Evolutionary conservation across 1,140 invertebrate genomes (phyloP), one percentile per base, ranked within the genome.

Genomic region (Conus ventricosus): DNA sequence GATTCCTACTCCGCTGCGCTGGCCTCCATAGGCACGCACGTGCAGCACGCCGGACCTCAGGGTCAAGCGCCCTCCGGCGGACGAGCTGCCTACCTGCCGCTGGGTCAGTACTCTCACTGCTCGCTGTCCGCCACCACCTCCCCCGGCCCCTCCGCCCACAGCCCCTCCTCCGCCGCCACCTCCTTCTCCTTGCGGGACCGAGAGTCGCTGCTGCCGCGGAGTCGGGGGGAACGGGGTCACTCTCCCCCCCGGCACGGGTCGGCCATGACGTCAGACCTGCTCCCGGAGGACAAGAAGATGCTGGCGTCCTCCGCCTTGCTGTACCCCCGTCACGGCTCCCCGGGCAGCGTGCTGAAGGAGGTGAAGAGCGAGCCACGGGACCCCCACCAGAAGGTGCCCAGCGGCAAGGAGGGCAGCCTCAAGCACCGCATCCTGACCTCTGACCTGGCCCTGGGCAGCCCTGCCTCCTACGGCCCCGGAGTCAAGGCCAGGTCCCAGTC

Each of bases 371-470:
- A 84, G 53, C 82, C 82, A 20, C 23, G 84, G 27, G 84, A 85
- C 75, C 71, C 75, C 71, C 80, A 78, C 54, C 54, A 80, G 51
- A 87, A 87, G 54, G 20, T 87, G 75, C 85, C 94, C 60, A 92
- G 92, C 89, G 95, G 95, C 23, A 94, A 94, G 80, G 95, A 95
- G 89, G 95, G 94, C 11, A 95, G 94, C 91, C 88, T 95, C 27
- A 95, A 95, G 90, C 95, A 95, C 88, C 90, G 95, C 80, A 95
- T 95, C 51, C 91, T 95, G 78, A 94, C 92, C 60, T 92, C 93
- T 78, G 94, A 95, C 85, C 92, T 92, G 82, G 90, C 91, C 55
- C 88, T 92, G 53, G 93, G 94, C 27, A 91, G 90, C 67, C 57
- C 57, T 4, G 88, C 55, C 10, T 27, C 13, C 17, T 84, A 57